Evolutionary conservation across 2,888 invertebrate species (phyloP).

Genomic region (Pseudococcus jackbeardsleyi): DNA sequence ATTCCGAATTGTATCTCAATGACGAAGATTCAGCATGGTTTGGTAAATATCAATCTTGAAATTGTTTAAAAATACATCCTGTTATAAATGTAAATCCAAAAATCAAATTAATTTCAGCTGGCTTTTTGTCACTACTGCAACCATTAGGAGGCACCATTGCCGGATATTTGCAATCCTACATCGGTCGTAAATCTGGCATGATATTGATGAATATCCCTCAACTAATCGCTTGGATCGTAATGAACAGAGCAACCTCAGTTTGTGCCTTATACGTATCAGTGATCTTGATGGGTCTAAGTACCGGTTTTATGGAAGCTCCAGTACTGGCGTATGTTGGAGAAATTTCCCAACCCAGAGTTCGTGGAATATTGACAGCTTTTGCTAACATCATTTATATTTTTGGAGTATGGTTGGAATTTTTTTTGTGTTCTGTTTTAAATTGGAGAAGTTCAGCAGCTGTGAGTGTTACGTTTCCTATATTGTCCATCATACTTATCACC

Average conservation of each 20-base stretch:
- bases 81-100: no score
- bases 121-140: slow-evolving; percentile 74
- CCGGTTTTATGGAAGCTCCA: slow-evolving; percentile 78
- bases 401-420: slow-evolving; percentile 81
- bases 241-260: slow-evolving; percentile 73
- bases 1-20: slow-evolving; percentile 72
- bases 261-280: slow-evolving; percentile 73
- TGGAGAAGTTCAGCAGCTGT: slow-evolving; percentile 81
- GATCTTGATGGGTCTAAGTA: slow-evolving; percentile 73
- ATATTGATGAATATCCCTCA: slow-evolving; percentile 75
- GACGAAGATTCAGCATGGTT: slow-evolving; percentile 75
- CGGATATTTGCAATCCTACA: slow-evolving; percentile 73
- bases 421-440: slow-evolving; percentile 78
- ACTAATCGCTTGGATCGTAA: slow-evolving; percentile 74
- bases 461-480: slow-evolving; percentile 71
- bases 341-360: slow-evolving; percentile 72
- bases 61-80: no score
- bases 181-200: slow-evolving; percentile 74
- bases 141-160: slow-evolving; percentile 75
- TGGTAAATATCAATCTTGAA: slow-evolving; percentile 70
- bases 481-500: slow-evolving; percentile 74
- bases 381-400: slow-evolving; percentile 81
- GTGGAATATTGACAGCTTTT: slow-evolving; percentile 73
- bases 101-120: slow-evolving; percentile 71
- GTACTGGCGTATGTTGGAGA: slow-evolving; percentile 76